Conservation (phyloP, 2,113 vertebrate genomes). For the Mesembrinibis cayennensis region DNA sequence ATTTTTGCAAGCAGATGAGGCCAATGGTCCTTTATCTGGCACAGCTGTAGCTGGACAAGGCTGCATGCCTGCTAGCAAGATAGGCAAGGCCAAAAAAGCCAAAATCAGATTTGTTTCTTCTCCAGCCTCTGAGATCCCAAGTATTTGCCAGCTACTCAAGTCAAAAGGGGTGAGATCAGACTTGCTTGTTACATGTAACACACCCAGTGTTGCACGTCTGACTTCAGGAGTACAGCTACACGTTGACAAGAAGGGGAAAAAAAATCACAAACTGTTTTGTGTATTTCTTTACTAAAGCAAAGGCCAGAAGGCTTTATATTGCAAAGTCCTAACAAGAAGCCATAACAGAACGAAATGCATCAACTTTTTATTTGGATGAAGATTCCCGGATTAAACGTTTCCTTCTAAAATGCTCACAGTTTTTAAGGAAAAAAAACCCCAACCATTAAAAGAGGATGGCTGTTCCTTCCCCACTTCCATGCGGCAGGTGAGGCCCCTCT, state of each 20-base stretch:
- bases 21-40: background rate
- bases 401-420: background rate
- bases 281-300: background rate
- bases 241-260: background rate
- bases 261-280: background rate
- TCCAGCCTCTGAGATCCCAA: background rate
- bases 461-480: background rate
- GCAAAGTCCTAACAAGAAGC: background rate
- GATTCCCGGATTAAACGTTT: background rate
- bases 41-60: background rate
- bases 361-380: background rate
- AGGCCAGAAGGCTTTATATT: background rate
- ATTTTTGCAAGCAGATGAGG: background rate
- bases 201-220: background rate
- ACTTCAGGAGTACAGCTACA: background rate
- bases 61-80: background rate
- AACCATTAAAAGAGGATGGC: background rate
- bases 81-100: background rate
- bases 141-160: background rate
- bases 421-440: background rate
- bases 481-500: background rate
- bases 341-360: background rate
- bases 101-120: background rate
- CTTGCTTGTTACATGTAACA: background rate
- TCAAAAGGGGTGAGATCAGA: background rate